Percentiles rank a stretch among this genome's conserved stretches.
These are phyloP conservation scores for Iselma pallidipennis DNA, from an alignment of 2,888 invertebrate species.

Conservation along the genomic window DNA sequence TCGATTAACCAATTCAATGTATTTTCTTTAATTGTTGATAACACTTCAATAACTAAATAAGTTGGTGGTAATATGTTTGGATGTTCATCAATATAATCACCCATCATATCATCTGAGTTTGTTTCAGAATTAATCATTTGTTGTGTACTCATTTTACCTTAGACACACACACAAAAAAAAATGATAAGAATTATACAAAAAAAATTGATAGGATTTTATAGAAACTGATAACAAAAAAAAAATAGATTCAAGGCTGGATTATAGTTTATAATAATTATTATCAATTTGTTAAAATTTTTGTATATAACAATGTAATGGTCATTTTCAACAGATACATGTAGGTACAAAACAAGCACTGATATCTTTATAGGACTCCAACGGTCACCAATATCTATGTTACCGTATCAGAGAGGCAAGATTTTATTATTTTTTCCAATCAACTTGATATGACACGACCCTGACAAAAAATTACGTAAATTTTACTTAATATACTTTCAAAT, in stretches of 20 bases:
- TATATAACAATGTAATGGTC: no score
- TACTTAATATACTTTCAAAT: no score
- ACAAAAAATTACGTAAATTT: no score
- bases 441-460: no score
- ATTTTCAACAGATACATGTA: not conserved
- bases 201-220: not conserved
- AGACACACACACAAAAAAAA: not conserved
- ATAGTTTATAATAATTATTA: no score
- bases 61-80: slow-evolving; percentile 52
- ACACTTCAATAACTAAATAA: slow-evolving; percentile 58
- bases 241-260: not conserved
- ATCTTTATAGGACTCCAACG: no score
- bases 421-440: no score
- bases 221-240: not conserved
- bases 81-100: slow-evolving; percentile 35
- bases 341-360: not conserved
- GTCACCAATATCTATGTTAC: no score
- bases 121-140: slow-evolving; percentile 28
- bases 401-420: no score
- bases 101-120: slow-evolving; percentile 33
- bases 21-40: slow-evolving; percentile 54
- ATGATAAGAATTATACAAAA: not conserved
- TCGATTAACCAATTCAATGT: slow-evolving; percentile 60
- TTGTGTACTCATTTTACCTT: slow-evolving; percentile 45
- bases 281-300: no score